Percentiles rank a stretch among this genome's conserved stretches.
Evolutionary conservation across 2,797 vertebrate genomes (phyloP).

Genomic region (Spinus pinus): DNA sequence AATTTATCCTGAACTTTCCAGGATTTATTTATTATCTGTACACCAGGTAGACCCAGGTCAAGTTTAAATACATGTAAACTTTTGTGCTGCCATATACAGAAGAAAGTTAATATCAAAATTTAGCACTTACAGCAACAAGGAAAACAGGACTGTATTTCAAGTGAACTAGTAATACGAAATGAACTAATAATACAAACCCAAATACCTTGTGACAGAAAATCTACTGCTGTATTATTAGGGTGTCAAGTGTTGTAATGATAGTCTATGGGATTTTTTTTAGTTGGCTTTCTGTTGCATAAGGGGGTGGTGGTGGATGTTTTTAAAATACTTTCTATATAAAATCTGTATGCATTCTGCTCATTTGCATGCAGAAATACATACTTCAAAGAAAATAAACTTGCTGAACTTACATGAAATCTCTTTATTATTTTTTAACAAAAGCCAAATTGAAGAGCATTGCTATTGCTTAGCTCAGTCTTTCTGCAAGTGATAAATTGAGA

Average conservation of each 20-base stretch:
- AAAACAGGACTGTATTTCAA: background rate
- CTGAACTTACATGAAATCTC: background rate
- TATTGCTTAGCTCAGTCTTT: constrained; percentile 16
- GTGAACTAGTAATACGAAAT: background rate
- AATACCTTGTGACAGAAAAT: background rate
- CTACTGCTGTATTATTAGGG: background rate
- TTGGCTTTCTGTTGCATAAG: background rate
- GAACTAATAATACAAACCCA: background rate
- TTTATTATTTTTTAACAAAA: constrained; percentile 8
- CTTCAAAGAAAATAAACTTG: constrained; percentile 19
- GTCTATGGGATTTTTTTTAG: background rate
- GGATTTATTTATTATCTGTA: background rate
- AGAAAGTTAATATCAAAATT: background rate
- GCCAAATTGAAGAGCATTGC: background rate
- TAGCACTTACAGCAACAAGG: background rate
- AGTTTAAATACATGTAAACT: background rate
- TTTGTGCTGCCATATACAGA: background rate
- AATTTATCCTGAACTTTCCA: background rate
- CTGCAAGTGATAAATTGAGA: background rate
- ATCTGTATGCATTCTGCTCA: background rate
- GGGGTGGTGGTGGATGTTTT: background rate
- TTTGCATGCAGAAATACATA: constrained; percentile 1
- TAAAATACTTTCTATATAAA: background rate
- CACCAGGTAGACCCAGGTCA: background rate
- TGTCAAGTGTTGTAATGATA: background rate